A percentile compares a stretch with the other conserved stretches of the same genome.
These are phyloP conservation scores for Rhadinocentrus ornatus DNA, from an alignment of 2,797 vertebrate species.

Conservation along the genomic window DNA sequence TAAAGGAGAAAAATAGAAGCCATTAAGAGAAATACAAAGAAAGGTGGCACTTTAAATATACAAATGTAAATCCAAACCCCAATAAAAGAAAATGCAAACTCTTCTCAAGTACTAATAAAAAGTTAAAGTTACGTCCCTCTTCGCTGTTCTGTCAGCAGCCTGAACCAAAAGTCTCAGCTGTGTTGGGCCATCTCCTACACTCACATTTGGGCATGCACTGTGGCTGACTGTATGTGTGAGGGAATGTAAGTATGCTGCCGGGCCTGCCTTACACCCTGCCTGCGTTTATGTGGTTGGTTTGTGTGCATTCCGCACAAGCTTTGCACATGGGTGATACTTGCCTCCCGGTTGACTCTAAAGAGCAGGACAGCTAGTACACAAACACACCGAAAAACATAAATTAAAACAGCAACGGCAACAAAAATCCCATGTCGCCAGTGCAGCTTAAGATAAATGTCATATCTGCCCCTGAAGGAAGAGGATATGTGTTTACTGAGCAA, in stretches of 20 bases:
- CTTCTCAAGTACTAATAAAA: slow-evolving; percentile 37
- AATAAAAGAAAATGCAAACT: slow-evolving; percentile 39
- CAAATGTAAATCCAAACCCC: not conserved
- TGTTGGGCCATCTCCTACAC: slow-evolving; percentile 8
- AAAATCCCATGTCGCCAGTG: slow-evolving; percentile 38
- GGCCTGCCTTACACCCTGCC: slow-evolving; percentile 44
- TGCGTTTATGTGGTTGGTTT: slow-evolving; percentile 54
- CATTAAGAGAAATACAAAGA: not conserved
- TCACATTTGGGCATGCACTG: slow-evolving; percentile 25
- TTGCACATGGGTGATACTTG: slow-evolving; percentile 19
- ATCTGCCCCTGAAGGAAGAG: slow-evolving; percentile 58
- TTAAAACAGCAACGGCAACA: not conserved
- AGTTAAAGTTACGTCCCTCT: slow-evolving; percentile 37
- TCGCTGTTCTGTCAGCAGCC: not conserved
- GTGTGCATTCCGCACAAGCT: slow-evolving; percentile 21
- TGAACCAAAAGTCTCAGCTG: slow-evolving; percentile 27
- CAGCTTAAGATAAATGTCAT: slow-evolving; percentile 75
- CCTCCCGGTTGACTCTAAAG: slow-evolving; percentile 27
- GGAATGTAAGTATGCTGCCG: slow-evolving; percentile 37
- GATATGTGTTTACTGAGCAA: slow-evolving; percentile 69
- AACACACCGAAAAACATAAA: slow-evolving; percentile 15
- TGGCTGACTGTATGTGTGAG: slow-evolving; percentile 41
- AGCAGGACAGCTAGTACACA: slow-evolving; percentile 12
- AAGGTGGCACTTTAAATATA: not conserved
- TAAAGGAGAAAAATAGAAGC: not conserved